phyloP scores from a whole-genome alignment of 2,113 vertebrate genomes.

The Actinemys pallida region DNA sequence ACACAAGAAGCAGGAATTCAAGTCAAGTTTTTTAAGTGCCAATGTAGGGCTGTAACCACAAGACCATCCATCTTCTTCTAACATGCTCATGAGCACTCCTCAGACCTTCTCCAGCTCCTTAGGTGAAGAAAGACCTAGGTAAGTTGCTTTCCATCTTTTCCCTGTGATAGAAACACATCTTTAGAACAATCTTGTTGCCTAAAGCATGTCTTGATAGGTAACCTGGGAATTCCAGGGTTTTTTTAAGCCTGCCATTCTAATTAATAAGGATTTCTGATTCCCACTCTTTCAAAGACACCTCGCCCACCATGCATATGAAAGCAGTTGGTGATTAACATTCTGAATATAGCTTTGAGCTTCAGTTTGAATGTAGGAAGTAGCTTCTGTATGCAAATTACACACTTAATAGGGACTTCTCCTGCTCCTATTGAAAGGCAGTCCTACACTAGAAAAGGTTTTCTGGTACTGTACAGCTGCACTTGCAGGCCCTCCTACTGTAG shows the following conservation, averaged over 20 bases:
- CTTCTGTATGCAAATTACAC: neutral
- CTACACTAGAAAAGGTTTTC: no score
- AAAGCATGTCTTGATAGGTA: neutral
- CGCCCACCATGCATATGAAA: neutral
- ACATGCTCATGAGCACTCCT: rapidly evolving
- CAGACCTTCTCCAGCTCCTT: neutral
- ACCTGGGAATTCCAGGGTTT: neutral
- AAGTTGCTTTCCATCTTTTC: neutral
- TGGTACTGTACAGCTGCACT: no score
- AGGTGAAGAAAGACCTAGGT: neutral
- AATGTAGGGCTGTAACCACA: neutral
- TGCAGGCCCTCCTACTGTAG: no score
- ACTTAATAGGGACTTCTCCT: neutral
- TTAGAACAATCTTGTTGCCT: neutral
- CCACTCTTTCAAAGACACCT: neutral
- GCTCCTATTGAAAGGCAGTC: no score
- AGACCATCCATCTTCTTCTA: rapidly evolving
- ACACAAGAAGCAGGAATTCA: neutral
- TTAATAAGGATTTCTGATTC: neutral
- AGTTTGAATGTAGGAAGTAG: neutral
- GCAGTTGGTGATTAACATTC: neutral
- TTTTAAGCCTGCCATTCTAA: neutral
- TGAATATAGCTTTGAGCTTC: neutral
- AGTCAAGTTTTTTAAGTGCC: neutral
- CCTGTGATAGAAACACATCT: neutral